Evolutionary conservation across 2,113 vertebrate species (phyloP), one percentile per base, ranked within the genome.

Genomic region (Peucedramus taeniatus): DNA sequence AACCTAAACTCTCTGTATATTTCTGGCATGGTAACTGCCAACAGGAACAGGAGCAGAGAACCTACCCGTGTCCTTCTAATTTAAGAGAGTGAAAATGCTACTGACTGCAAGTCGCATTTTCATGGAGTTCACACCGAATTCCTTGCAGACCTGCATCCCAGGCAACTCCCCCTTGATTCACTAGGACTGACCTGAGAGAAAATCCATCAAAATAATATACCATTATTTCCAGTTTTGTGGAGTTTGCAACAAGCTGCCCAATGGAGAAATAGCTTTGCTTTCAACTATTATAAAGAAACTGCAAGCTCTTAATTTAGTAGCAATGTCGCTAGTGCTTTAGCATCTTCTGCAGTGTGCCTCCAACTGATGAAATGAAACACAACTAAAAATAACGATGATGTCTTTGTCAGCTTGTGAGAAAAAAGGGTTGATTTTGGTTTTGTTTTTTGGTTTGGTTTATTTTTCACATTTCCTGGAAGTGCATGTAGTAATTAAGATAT

Each of bases 321-420:
- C 69, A 61, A 31, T 61, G 64, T 84, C 31, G 16, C 70, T 89
- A 70, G 94, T 83, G 89, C 89, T 94, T 72, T 74, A 86, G 72
- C 74, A 74, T 92, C 82, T 80, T 94, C 87, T 76, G 82, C 91
- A 83, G 70, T 13, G 37, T 89, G 93, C 93, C 91, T 89, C 87
- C 72, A 93, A 91, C 76, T 86, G 95, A 87, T 77, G 49, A 96
- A 66, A 94, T 70, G 72, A 93, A 97, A 89, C 82, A 40, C 87
- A 97, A 61, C 91, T 93, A 93, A 91, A 96, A 97, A 96, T 94
- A 97, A 89, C 77, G 22, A 59, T 78, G 82, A 80, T 82, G 81
- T 71, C 85, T 96, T 89, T 89, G 86, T 90, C 94, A 95, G 93
- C 91, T 88, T 89, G 85, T 86, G 76, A 96, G 93, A 90, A 95